A percentile compares a stretch with the other conserved stretches of the same genome.
phyloP scores from a whole-genome alignment of 2,888 invertebrate species.

The Lasioglossum vierecki region DNA sequence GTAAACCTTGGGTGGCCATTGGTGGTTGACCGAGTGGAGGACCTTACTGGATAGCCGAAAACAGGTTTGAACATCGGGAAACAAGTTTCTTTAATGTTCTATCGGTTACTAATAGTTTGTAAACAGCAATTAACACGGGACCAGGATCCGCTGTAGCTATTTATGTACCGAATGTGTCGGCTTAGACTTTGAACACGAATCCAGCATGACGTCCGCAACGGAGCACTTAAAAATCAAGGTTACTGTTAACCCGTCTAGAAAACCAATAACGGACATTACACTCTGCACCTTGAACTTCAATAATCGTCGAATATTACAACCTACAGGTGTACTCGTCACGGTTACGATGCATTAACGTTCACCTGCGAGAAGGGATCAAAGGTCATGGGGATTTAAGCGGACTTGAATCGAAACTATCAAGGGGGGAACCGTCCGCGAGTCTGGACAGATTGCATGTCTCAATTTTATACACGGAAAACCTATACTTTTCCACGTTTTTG shows the following conservation, averaged over 20 bases:
- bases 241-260: neutral
- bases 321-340: neutral
- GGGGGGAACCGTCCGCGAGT: neutral
- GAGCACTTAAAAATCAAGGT: neutral
- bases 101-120: neutral
- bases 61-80: neutral
- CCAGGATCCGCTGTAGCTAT: neutral
- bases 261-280: neutral
- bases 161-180: neutral
- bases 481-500: neutral
- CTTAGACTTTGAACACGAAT: neutral
- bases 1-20: neutral
- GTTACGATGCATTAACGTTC: neutral
- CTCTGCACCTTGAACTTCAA: neutral
- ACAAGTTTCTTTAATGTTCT: constrained; percentile 9
- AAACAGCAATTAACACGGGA: neutral
- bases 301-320: neutral
- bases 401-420: neutral
- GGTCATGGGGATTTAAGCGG: constrained; percentile 5
- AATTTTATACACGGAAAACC: neutral
- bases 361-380: constrained; percentile 8
- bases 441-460: neutral
- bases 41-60: neutral
- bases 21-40: neutral
- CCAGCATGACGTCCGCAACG: neutral